Evolutionary conservation across 2,888 invertebrate genomes (phyloP), one percentile per base, ranked within the genome.

Genomic region (Ichneumoninae sp.): DNA sequence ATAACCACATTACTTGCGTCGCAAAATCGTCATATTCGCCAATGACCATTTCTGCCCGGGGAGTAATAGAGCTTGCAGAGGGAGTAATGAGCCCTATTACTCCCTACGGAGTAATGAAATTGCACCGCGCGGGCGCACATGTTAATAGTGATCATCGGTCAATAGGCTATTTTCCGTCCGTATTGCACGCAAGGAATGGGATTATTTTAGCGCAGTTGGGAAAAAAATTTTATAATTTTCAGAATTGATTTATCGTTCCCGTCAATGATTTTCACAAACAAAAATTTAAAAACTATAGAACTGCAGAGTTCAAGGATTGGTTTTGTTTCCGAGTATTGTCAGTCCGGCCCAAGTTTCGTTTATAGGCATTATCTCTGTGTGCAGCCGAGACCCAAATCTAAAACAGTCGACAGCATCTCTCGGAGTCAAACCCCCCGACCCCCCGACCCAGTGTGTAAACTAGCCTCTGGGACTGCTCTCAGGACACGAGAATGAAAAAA

Each of bases 361-460:
- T n/a, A 63, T n/a, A 30, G 26, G 26, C 52, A 40, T 66, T n/a
- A 63, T 33, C 13, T 76, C 36, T 66, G 6, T 52, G 22, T 33
- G 77, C 30, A 33, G 16, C 16, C 40, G 65, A 63, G 63, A 76
- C 50, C 80, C 52, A 76, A 65, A 81, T 81, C 77, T 74, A 52
- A 83, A 81, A 78, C 77, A 74, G 80, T 73, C 66, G 71, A 71
- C 66, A 83, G 71, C 81, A 69, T 66, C 26, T 47, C 60, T 10
- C 54, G 54, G 76, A 76, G 54, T 84, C 63, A 73, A 71, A 44
- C 26, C 10, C 57, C 33, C 6, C 6, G 60, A 44, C 26, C 10
- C 57, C 33, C 6, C 6, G 60, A 16, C 16, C 26, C 13, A 30
- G 60, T 63, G 50, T 66, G 47, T 8, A 71, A 8, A 36, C 40